These are phyloP conservation scores for Chorisops tibialis DNA, from an alignment of 2,888 invertebrate species.

Conservation along the genomic window DNA sequence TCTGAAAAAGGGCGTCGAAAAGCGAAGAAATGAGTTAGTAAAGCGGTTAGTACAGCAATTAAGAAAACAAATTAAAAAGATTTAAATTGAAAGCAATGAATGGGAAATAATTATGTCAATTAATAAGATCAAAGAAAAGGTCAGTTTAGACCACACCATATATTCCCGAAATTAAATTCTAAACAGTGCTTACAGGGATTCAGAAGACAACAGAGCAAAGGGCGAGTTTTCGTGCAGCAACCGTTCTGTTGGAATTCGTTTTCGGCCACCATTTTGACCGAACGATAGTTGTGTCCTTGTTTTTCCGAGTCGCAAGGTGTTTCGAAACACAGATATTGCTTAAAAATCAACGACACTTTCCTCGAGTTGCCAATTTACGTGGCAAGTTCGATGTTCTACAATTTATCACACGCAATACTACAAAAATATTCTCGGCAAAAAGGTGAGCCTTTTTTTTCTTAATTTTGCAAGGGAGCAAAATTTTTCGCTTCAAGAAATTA, in stretches of 20 bases:
- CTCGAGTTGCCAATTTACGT: no score
- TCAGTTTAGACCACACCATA: no score
- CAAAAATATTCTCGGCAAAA: no score
- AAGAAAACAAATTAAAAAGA: no score
- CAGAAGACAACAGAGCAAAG: constrained; percentile 49
- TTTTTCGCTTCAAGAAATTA: no score
- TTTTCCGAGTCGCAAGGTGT: not conserved
- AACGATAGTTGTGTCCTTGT: not conserved
- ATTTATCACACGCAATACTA: no score
- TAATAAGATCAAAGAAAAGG: no score
- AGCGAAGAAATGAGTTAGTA: constrained; percentile 26
- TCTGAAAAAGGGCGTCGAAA: constrained; percentile 65
- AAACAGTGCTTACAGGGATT: constrained; percentile 48
- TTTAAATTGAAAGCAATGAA: no score
- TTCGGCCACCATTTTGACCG: constrained; percentile 39
- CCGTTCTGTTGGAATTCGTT: constrained; percentile 47
- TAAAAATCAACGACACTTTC: not conserved
- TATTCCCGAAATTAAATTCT: no score
- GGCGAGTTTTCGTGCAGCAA: constrained; percentile 46
- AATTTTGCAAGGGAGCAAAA: no score
- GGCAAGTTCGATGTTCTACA: no score
- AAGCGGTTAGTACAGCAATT: constrained; percentile 16
- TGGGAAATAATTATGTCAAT: no score
- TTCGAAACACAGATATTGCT: constrained; percentile 27
- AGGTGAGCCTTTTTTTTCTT: not conserved